These are phyloP conservation scores for Gymnothorax javanicus DNA, from an alignment of 2,797 vertebrate species.

Conservation along the genomic window DNA sequence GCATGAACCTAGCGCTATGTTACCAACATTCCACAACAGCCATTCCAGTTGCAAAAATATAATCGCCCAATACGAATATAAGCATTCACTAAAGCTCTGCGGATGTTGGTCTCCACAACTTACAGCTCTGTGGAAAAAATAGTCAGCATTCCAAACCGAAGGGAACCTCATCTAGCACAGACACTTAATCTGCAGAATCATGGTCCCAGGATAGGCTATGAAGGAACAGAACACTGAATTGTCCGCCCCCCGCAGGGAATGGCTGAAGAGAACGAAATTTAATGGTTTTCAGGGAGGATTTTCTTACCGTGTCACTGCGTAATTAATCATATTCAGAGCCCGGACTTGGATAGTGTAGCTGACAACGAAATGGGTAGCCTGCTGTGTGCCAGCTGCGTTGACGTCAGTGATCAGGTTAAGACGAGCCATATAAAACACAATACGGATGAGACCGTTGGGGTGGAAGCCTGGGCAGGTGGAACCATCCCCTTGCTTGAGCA, in stretches of 20 bases:
- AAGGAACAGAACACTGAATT: background rate
- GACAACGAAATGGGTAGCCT: slow-evolving; percentile 34
- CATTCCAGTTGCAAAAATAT: background rate
- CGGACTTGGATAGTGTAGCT: slow-evolving; percentile 37
- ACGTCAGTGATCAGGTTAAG: slow-evolving; percentile 20
- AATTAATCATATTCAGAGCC: slow-evolving; percentile 50
- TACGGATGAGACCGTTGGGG: background rate
- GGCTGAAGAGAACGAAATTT: background rate
- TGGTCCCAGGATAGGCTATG: background rate
- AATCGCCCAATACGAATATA: background rate
- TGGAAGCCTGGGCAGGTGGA: background rate
- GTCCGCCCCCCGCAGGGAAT: slow-evolving; percentile 3
- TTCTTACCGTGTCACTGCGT: slow-evolving; percentile 30
- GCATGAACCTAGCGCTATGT: background rate
- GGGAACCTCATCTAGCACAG: background rate
- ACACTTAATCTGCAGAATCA: background rate
- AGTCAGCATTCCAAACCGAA: background rate
- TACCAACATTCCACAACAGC: no score
- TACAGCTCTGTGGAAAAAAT: background rate
- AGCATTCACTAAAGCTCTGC: background rate
- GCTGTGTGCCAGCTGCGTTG: slow-evolving; percentile 35
- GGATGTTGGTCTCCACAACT: background rate
- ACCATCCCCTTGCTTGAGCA: background rate
- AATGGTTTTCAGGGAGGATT: slow-evolving; percentile 11
- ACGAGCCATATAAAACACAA: background rate